A percentile compares a stretch with the other conserved stretches of the same genome.
These are phyloP conservation scores for Gerosis bhagava DNA, from an alignment of 2,888 invertebrate species.

Conservation along the genomic window DNA sequence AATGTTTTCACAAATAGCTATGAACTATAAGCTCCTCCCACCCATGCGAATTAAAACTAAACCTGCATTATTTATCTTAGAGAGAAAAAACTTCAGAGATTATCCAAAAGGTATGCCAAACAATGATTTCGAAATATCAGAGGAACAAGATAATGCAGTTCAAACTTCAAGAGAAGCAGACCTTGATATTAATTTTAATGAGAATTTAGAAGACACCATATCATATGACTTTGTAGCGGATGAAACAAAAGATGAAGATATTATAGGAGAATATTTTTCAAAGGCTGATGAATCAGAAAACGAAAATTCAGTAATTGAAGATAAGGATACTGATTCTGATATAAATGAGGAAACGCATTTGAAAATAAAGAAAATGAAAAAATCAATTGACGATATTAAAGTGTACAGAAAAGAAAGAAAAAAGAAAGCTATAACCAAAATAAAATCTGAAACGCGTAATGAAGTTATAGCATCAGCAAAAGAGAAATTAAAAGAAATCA, in stretches of 20 bases:
- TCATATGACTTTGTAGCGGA: constrained; percentile 22
- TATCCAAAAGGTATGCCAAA: constrained; percentile 56
- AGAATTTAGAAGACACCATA: constrained; percentile 23
- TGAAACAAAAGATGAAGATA: constrained; percentile 22
- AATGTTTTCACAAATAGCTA: constrained; percentile 90
- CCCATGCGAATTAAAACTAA: constrained; percentile 92
- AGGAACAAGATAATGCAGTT: constrained; percentile 26
- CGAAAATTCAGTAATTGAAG: too few relatives aligned
- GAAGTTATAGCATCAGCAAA: constrained; percentile 76
- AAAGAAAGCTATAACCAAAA: constrained; percentile 69
- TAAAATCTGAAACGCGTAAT: constrained; percentile 70
- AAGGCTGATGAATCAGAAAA: constrained; percentile 26
- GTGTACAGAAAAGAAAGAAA: constrained; percentile 60
- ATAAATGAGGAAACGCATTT: constrained; percentile 35
- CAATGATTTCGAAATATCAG: constrained; percentile 22
- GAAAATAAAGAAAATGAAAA: constrained; percentile 50
- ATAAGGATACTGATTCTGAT: constrained; percentile 25
- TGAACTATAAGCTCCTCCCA: constrained; percentile 90
- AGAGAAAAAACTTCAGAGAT: constrained; percentile 82
- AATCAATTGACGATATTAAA: constrained; percentile 57
- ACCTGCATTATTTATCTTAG: constrained; percentile 91
- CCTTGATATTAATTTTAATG: constrained; percentile 19
- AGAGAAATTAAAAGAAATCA: constrained; percentile 74
- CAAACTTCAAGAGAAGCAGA: constrained; percentile 8
- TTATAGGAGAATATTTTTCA: constrained; percentile 19